A percentile compares a stretch with the other conserved stretches of the same genome.
Evolutionary conservation across 2,113 vertebrate genomes (phyloP).

Genomic region (Corvus cornix): DNA sequence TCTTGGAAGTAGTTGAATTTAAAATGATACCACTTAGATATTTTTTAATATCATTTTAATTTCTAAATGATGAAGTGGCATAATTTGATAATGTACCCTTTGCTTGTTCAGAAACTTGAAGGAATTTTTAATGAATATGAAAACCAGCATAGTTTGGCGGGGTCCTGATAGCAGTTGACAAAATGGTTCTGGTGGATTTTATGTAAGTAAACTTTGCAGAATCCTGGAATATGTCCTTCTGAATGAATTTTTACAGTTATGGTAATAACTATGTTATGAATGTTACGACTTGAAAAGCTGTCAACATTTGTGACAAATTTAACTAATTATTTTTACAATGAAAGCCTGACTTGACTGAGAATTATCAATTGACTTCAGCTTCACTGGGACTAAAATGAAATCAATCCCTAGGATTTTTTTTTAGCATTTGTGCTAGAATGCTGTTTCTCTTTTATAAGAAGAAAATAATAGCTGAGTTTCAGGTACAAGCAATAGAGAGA

Average conservation of each 20-base stretch:
- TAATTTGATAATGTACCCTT: not conserved
- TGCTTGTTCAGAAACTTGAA: not conserved
- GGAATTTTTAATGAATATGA: not conserved
- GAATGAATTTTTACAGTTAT: not conserved
- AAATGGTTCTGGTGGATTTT: not conserved
- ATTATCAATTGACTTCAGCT: not conserved
- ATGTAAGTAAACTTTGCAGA: not conserved
- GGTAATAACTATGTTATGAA: not conserved
- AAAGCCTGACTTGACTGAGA: not conserved
- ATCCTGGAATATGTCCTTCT: not conserved
- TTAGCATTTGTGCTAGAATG: not conserved
- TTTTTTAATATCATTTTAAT: not conserved
- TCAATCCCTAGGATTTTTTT: not conserved
- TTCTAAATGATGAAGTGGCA: not conserved
- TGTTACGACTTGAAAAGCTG: not conserved
- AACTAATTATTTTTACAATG: not conserved
- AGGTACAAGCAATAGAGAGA: not conserved
- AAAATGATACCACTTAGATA: not conserved
- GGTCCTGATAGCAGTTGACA: not conserved
- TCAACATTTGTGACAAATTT: slow-evolving; percentile 7
- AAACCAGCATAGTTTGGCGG: not conserved
- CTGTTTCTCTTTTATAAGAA: not conserved
- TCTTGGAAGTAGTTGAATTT: not conserved
- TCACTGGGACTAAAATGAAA: not conserved
- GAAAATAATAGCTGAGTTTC: not conserved